These are phyloP conservation scores for Macaria liturata DNA, from an alignment of 2,888 invertebrate species.

Conservation along the genomic window DNA sequence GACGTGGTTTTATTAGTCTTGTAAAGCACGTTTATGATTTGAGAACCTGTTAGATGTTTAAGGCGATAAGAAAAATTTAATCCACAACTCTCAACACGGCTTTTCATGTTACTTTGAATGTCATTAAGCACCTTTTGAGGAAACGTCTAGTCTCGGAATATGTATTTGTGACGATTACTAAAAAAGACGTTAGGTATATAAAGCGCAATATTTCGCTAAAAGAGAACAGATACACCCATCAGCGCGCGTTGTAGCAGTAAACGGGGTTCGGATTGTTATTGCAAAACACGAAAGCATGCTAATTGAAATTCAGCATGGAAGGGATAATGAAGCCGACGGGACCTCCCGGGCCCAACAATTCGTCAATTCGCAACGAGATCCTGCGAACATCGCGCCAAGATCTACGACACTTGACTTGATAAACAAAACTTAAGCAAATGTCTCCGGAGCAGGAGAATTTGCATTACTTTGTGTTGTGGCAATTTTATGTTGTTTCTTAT, in stretches of 20 bases:
- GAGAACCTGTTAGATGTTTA: no score
- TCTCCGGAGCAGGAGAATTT: not conserved
- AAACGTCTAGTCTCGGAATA: no score
- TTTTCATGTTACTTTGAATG: no score
- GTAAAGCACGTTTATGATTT: no score
- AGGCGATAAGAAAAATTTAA: no score
- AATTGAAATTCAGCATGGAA: conserved; percentile 82
- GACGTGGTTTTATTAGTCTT: no score
- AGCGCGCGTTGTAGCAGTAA: conserved; percentile 48
- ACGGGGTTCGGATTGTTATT: conserved; percentile 67
- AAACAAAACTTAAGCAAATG: conserved; percentile 8
- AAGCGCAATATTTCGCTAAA: conserved; percentile 6
- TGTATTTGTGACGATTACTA: no score
- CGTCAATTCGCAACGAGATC: conserved; percentile 55
- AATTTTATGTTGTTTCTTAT: no score
- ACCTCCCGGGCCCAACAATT: conserved; percentile 48
- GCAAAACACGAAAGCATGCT: conserved; percentile 77
- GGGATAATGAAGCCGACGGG: conserved; percentile 74
- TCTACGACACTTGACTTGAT: conserved; percentile 31
- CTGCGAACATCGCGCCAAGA: conserved; percentile 52
- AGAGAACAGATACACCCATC: conserved; percentile 10
- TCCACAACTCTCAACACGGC: no score
- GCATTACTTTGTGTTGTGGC: not conserved
- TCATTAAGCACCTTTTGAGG: no score
- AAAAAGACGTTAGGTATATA: no score